phyloP scores from a whole-genome alignment of 2,888 invertebrate genomes.

The Villa cingulata region DNA sequence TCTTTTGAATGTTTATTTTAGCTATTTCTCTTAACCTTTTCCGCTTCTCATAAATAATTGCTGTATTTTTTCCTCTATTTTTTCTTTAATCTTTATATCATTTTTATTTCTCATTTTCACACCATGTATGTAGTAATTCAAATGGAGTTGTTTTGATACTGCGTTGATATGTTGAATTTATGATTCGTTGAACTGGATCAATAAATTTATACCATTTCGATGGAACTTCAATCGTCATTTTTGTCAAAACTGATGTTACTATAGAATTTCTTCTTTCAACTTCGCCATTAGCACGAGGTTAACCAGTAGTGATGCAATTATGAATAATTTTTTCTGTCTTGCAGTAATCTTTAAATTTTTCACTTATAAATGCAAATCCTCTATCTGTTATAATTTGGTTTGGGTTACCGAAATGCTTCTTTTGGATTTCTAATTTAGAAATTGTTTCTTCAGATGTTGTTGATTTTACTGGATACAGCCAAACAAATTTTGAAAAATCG shows the following conservation, averaged over 20 bases:
- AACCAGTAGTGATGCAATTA: constrained; percentile 21
- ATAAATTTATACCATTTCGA: constrained; percentile 2
- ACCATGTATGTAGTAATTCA: not conserved
- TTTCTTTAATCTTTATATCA: not conserved
- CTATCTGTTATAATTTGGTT: not conserved
- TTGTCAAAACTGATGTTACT: constrained; percentile 21
- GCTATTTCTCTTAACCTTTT: constrained; percentile 11
- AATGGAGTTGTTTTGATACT: not conserved
- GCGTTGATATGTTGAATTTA: not conserved
- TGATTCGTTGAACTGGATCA: not conserved
- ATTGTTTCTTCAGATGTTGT: not conserved
- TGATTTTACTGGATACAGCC: not conserved
- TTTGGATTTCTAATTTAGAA: not conserved
- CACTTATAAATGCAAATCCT: constrained; percentile 13
- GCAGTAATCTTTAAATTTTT: too few species aligned
- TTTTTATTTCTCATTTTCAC: constrained; percentile 3
- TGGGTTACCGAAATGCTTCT: not conserved
- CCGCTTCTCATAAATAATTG: not conserved
- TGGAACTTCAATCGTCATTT: constrained; percentile 22
- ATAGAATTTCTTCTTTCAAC: constrained; percentile 22
- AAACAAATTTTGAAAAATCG: not conserved
- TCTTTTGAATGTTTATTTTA: not conserved
- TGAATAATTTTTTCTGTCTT: constrained; percentile 21
- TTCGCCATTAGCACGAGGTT: constrained; percentile 22
- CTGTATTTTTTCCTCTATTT: not conserved